These are phyloP conservation scores for Drosophila flavopinicola DNA, from an alignment of 2,888 invertebrate species.

Conservation along the genomic window DNA sequence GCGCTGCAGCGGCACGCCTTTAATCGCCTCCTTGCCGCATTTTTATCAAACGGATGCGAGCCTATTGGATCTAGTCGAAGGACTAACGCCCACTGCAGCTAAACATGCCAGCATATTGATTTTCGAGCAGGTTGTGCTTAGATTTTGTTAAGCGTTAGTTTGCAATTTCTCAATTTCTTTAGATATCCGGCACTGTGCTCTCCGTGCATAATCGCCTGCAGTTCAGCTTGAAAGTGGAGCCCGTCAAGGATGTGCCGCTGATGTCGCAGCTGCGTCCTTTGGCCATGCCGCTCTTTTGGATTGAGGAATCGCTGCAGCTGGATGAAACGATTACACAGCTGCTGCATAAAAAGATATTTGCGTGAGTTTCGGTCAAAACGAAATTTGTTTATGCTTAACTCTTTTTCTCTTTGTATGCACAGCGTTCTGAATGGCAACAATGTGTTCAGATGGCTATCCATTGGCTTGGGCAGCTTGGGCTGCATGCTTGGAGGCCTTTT, in stretches of 20 bases:
- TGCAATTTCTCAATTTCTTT: neutral
- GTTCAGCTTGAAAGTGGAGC: slow-evolving; percentile 88
- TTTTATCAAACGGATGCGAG: slow-evolving; percentile 87
- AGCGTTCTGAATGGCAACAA: slow-evolving; percentile 63
- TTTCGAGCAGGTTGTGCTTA: slow-evolving; percentile 88
- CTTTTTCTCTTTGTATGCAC: neutral
- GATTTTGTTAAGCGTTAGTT: no score
- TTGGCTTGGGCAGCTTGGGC: slow-evolving; percentile 55
- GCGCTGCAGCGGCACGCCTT: slow-evolving; percentile 88
- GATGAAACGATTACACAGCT: slow-evolving; percentile 51
- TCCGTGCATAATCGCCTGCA: slow-evolving; percentile 89
- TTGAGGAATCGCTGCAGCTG: slow-evolving; percentile 88
- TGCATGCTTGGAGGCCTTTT: slow-evolving; percentile 41
- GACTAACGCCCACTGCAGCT: slow-evolving; percentile 87
- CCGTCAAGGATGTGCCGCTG: slow-evolving; percentile 87
- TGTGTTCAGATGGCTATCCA: slow-evolving; percentile 56
- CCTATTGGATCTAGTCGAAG: slow-evolving; percentile 83
- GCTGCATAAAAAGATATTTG: slow-evolving; percentile 63
- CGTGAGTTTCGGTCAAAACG: slow-evolving; percentile 40
- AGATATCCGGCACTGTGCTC: slow-evolving; percentile 88
- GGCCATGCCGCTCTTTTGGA: slow-evolving; percentile 90
- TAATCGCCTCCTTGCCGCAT: slow-evolving; percentile 92
- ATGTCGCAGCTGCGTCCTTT: slow-evolving; percentile 88
- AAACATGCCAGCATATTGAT: slow-evolving; percentile 90
- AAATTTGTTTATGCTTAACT: neutral